Evolutionary conservation across 2,797 vertebrate genomes (phyloP), one percentile per base, ranked within the genome.

Genomic region (Urosaurus nigricauda): DNA sequence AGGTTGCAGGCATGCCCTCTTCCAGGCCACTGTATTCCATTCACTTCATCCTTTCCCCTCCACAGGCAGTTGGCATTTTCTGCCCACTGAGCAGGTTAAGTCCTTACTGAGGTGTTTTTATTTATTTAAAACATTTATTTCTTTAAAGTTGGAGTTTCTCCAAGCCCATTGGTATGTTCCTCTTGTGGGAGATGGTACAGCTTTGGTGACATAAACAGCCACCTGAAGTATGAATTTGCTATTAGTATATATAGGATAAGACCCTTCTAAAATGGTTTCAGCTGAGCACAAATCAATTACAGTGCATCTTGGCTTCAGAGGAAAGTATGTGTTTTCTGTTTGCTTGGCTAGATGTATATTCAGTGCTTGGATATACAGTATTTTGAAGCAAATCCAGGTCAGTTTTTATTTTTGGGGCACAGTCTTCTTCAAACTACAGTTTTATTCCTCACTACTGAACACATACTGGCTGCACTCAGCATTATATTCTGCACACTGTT

Each of bases 391-490:
- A 37, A n/a, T 35, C 24, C n/a, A 79, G n/a, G 63, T 70, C 85
- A 87, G 13, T 5, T 26, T 88, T 90, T 26, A 60, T 2, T 58
- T 65, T 87, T 79, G 70, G 37, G 51, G 37, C 32, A 79, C 26
- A 70, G 79, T 79, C 80, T 70, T 77, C 83, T 74, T 56, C 70
- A 79, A 91, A 24, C 16, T 13, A 35, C 43, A 0, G 79, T 65
- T 68, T 9, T 51, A 35, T 26, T 92, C 91, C 29, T 89, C 70
- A 79, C 85, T 92, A 51, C 75, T 84, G 2, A 88, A 40, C n/a
- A 87, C n/a, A 56, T 70, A 70, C 29, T 47, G 70, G 19, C 82
- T 93, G 24, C 70, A 40, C 58, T 84, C 86, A 80, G 83, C 47
- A 78, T n/a, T 1, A 0, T 74, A 21, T 87, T 87, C 60, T 32